phyloP scores from a whole-genome alignment of 2,888 invertebrate genomes.

The Rhingia rostrata region DNA sequence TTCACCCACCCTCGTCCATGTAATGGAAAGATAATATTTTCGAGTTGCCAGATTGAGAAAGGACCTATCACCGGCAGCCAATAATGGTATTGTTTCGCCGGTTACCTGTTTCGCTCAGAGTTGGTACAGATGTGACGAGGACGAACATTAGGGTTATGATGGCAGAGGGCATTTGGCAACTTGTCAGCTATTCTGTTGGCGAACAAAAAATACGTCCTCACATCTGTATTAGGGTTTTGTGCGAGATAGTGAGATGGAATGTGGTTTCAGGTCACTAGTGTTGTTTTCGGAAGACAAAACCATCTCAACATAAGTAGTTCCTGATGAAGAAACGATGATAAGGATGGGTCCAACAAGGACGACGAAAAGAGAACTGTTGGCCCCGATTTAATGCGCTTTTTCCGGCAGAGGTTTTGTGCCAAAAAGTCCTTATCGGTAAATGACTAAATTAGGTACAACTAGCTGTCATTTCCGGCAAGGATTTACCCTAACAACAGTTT shows the following conservation, averaged over 20 bases:
- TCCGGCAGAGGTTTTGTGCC: not conserved
- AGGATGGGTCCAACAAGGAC: not conserved
- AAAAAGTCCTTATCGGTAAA: not conserved
- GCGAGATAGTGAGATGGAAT: slow-evolving; percentile 22
- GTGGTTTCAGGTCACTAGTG: slow-evolving; percentile 47
- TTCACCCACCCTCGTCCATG: not conserved
- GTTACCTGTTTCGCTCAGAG: slow-evolving; percentile 15
- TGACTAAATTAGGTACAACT: too few species aligned
- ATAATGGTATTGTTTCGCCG: slow-evolving; percentile 18
- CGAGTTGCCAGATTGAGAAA: slow-evolving; percentile 42
- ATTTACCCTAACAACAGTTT: too few species aligned
- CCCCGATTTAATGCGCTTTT: not conserved
- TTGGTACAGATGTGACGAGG: slow-evolving; percentile 1
- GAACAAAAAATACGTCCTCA: slow-evolving; percentile 21
- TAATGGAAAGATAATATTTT: slow-evolving; percentile 67
- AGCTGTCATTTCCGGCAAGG: slow-evolving; percentile 6
- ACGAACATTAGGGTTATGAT: slow-evolving; percentile 55
- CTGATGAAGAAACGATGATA: slow-evolving; percentile 18
- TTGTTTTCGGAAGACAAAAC: slow-evolving; percentile 12
- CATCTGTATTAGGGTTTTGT: slow-evolving; percentile 51
- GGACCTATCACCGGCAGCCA: slow-evolving; percentile 48
- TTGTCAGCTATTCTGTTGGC: slow-evolving; percentile 3
- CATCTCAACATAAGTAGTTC: slow-evolving; percentile 5
- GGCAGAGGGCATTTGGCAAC: slow-evolving; percentile 51
- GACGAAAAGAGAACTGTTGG: not conserved